phyloP scores from a whole-genome alignment of 2,797 vertebrate genomes.

The Diceros bicornis region DNA sequence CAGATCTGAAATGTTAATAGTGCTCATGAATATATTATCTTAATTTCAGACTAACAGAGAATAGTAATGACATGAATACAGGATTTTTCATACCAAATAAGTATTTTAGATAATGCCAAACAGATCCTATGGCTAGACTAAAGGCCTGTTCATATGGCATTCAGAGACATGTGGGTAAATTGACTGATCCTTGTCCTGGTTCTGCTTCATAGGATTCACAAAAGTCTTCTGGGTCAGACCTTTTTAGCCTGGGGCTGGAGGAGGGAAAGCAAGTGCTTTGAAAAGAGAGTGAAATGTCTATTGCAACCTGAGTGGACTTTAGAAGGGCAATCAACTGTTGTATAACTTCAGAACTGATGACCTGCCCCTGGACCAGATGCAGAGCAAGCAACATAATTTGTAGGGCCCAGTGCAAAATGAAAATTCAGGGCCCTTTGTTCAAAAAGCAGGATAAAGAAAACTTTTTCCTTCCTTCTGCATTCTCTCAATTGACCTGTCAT shows the following conservation, averaged over 20 bases:
- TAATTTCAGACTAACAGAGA: not conserved
- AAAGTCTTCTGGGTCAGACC: not conserved
- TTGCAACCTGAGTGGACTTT: not conserved
- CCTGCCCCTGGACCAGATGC: not conserved
- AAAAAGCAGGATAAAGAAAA: not conserved
- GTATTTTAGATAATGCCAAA: conserved; percentile 4
- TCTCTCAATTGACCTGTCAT: not conserved
- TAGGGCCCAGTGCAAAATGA: not conserved
- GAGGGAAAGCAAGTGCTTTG: not conserved
- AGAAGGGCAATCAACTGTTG: not conserved
- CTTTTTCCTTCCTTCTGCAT: not conserved
- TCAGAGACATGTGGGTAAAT: not conserved
- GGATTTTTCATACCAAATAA: not conserved
- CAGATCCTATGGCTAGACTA: not conserved
- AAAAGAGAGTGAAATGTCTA: not conserved
- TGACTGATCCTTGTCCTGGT: not conserved
- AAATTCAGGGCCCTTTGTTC: not conserved
- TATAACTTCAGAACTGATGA: not conserved
- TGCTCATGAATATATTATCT: conserved; percentile 14
- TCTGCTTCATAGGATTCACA: not conserved
- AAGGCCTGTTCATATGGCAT: not conserved
- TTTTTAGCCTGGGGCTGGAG: not conserved
- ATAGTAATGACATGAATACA: not conserved
- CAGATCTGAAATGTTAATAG: not conserved
- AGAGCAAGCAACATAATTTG: not conserved